Base-by-base conservation (phyloP, 2,113 vertebrate species). In the Corvus moneduloides region DNA sequence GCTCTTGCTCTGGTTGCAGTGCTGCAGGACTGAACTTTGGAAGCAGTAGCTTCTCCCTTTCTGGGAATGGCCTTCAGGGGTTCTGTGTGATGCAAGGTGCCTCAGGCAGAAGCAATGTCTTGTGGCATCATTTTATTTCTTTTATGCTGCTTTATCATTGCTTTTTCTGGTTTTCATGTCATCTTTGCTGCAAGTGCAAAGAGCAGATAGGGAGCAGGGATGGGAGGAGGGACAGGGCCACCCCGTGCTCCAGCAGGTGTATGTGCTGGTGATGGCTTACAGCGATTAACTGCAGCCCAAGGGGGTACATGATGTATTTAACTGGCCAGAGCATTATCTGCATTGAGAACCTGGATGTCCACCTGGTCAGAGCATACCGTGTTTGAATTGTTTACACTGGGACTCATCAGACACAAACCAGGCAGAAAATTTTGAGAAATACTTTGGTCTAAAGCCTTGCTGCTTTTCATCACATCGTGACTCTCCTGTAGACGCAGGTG, bases 1-100 rank as follows among this genome's bases (percentile, higher is more conserved):
- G 35, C 55, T 43, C 81, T 16, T 4, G 0, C 41, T 64, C 54
- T 0, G 0, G 2, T 46, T 20, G 2, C 39, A 1, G 6, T 11
- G 4, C 52, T 20, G 16, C 39, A 7, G 39, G 22, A 11, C 22
- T 73, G 3, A 11, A 16, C 61, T 5, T 63, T 2, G 3, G 72
- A 33, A 35, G 24, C 1, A 15, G 51, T 13, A 12, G 33, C 33
- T 68, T 55, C 43, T 66, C 32, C 19, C 48, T 64, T 43, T 44
- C 16, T 16, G 35, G 52, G 43, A 64, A 11, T 12, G 37, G 32
- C 30, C 21, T 35, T 16, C n/a, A 3, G 15, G 24, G 12, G 3
- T 46, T 92, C 41, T 62, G 3, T 2, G 0, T 17, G 16, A 35
- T 14, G 17, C 43, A 22, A 3, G 17, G 11, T 48, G 55, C 44